Evolutionary conservation across 2,888 invertebrate genomes (phyloP), one percentile per base, ranked within the genome.

Genomic region (Molanna angustata): DNA sequence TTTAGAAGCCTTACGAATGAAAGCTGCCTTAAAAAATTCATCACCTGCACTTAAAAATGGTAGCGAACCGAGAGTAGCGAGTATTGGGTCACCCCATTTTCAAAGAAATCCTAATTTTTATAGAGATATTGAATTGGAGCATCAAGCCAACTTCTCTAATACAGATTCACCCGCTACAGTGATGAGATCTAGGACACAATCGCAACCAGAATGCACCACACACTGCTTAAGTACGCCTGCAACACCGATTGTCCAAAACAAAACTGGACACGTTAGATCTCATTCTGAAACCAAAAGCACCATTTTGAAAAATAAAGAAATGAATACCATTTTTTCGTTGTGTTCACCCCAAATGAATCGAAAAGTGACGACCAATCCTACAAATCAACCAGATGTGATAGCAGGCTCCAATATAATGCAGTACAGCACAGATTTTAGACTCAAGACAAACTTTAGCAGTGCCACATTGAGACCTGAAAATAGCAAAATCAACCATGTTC

Each of bases 61-160:
- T 9, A 44, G 44, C 16, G 63, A 62, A 40, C 73, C 70, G 41
- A 72, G 81, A 33, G 76, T 83, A 18, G 82, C 83, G 13, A 80
- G 82, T 55, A 83, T 83, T 60, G 82, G 82, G 16, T 82, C 83
- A 0, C 83, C 83, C 2, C 81, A 83, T 64, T 74, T 83, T 49
- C 81, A 83, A 60, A 71, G 83, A 54, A 82, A 80, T 64, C 68
- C 76, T 16, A 82, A 73, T 64, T 73, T 78, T 11, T 80, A 80
- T 62, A 75, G 75, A 63, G 82, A 82, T 63, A 73, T 82, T 31
- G 82, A 83, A 62, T 73, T 69, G 59, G 77, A 77, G 55, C 73
- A 67, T 54, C 66, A 71, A 62, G 56, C 69, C 21, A 65, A 65
- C 0, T 74, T 74, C 20, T 65, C 65, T 0, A 74, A 72, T 22